A percentile compares a stretch with the other conserved stretches of the same genome.
phyloP scores from a whole-genome alignment of 2,888 invertebrate species.

The Brachyptera putata region DNA sequence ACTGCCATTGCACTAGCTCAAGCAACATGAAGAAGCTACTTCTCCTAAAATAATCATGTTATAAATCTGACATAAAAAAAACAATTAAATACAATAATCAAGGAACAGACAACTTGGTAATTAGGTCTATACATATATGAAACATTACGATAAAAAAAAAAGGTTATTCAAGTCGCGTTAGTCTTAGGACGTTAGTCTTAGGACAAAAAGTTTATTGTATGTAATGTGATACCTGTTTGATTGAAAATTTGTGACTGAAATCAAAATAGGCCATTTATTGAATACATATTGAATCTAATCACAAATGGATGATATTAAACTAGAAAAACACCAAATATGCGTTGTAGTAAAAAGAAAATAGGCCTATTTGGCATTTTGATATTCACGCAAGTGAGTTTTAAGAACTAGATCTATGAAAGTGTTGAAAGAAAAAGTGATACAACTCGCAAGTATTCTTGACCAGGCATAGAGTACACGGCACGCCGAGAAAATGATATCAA shows the following conservation, averaged over 20 bases:
- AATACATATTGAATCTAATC: too few species aligned
- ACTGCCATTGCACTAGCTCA: neutral
- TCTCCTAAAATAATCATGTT: neutral
- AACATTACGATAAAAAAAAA: neutral
- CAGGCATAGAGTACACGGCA: neutral
- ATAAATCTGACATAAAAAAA: neutral
- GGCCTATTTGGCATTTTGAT: too few species aligned
- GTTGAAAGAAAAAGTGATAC: neutral
- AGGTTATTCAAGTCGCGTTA: neutral
- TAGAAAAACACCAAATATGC: too few species aligned
- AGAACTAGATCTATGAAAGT: too few species aligned
- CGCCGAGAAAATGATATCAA: neutral
- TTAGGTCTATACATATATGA: neutral
- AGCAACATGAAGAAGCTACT: too few species aligned
- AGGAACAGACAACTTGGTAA: neutral
- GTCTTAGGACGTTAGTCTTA: slow-evolving; percentile 2
- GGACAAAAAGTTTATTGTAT: neutral
- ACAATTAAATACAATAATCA: neutral
- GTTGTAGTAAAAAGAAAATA: too few species aligned
- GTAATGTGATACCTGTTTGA: neutral
- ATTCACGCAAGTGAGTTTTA: too few species aligned
- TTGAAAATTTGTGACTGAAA: neutral
- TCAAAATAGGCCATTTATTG: too few species aligned
- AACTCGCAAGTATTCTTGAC: neutral
- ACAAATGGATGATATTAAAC: too few species aligned